Base-by-base conservation (phyloP, 2,113 vertebrate genomes). In the Pollachius pollachius region DNA sequence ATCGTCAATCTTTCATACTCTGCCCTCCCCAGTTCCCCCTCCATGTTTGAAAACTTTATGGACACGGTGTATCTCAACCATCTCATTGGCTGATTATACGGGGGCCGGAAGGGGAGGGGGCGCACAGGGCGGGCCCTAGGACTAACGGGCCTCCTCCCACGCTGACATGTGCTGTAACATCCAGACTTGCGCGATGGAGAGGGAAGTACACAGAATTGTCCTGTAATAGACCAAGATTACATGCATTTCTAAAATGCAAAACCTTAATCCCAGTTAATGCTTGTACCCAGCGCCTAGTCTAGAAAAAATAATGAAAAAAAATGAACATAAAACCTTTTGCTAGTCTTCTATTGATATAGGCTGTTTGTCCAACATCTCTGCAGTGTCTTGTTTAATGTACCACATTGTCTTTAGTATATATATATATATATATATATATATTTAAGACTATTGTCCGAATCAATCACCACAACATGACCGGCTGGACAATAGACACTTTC, bases 171-270 rank as follows among this genome's bases (percentile, higher is more conserved):
- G 88, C 89, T 89, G 85, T 82, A 84, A 93, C 77, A 84, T 89
- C 84, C 87, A 87, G 69, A 81, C 30, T 1, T 88, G 90, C 72
- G 78, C 69, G 64, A 73, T 69, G 82, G 79, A 85, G 79, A 75
- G 77, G 81, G 80, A 87, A 84, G 81, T 87, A 90, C 87, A 90
- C 84, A 90, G 88, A 92, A 89, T 72, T 86, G 84, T 89, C 91
- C 90, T 92, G 89, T 82, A 87, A 86, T 84, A 88, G 76, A 89
- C 78, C 85, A 64, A 67, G 72, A 88, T 79, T 85, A 89, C 91
- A 92, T 93, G 92, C 91, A 93, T 92, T 93, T 92, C 89, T 92
- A 88, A 93, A 92, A 92, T 93, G 91, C 91, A 92, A 34, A 90
- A 90, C 80, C 70, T 68, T 87, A 85, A 86, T 81, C 81, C 84